phyloP scores from a whole-genome alignment of 1,140 invertebrate genomes.

The Pogonus chalceus region DNA sequence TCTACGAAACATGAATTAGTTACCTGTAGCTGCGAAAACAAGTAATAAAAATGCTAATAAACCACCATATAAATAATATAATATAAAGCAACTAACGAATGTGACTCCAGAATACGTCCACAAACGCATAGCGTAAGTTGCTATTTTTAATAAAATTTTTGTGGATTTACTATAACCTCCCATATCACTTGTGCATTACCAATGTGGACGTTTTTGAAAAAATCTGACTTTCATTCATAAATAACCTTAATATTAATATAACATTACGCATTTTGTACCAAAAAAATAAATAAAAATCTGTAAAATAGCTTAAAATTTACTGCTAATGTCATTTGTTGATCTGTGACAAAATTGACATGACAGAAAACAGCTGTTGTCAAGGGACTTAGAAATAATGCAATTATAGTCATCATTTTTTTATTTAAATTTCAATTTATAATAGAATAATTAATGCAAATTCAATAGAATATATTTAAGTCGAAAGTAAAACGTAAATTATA shows the following conservation, averaged over 20 bases:
- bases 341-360: not conserved
- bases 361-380: not conserved
- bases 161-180: constrained; percentile 30
- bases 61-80: constrained; percentile 76
- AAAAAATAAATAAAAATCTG: not conserved
- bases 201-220: not conserved
- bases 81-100: constrained; percentile 54
- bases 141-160: constrained; percentile 23
- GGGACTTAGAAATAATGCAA: too few species aligned
- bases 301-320: not conserved
- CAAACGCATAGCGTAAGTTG: constrained; percentile 28
- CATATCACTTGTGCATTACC: constrained; percentile 18
- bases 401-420: too few species aligned
- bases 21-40: constrained; percentile 55
- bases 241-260: not conserved
- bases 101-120: constrained; percentile 42
- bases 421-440: too few species aligned
- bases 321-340: not conserved
- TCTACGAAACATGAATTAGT: constrained; percentile 9
- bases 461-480: too few species aligned
- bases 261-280: not conserved
- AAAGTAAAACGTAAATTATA: too few species aligned
- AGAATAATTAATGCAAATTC: too few species aligned
- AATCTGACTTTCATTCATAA: not conserved
- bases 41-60: constrained; percentile 59